Base-by-base conservation (phyloP, 2,888 invertebrate species). In the Xanthostigma xanthostigma region DNA sequence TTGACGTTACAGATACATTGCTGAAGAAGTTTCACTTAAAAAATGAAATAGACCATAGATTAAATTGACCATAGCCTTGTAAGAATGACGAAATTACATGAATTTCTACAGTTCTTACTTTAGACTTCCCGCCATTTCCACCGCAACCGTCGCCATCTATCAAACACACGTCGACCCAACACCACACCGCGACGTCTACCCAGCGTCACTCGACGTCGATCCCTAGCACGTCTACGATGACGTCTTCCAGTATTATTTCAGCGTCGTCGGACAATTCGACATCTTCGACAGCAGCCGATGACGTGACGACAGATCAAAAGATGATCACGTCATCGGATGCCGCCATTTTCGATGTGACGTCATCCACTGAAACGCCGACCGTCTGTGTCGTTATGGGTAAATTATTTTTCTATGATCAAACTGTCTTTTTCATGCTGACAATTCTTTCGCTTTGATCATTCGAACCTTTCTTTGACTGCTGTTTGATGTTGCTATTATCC, bases 381-480 rank as follows among this genome's bases (percentile, higher is more conserved):
- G 60, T 61, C 41, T 71, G 71, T 56, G 54, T 64, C 44, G 67
- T 71, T 9, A 71, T 71, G 71, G 71, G 71, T 71, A 60, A 60
- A 65, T 60, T 33, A 36, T 36, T 35, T 34, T 14, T 34, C 46
- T 33, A 14, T 40, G 14, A 14, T 14, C 9, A 14, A 9, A 14
- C 17, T 39, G 12, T 39, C 40, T 10, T 9, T 9, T 14, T 9
- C n/a, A 11, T 14, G 14, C 11, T 9, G 40, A 39, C 12, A 11
- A 2, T 39, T 8, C 8, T 13, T 46, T 43, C 43, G 2, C 17
- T 4, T 51, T 41, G 45, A 41, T 44, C 40, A 50, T 39, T 44
- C 44, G n/a, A 41, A 36, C 34, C 36, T 50, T 50, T 38, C 36
- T 33, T 34, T 36, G 17, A 17, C 17, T 48, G 35, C 36, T n/a